phyloP scores from a whole-genome alignment of 2,797 vertebrate genomes.

The Parauchenoglanis ngamensis region DNA sequence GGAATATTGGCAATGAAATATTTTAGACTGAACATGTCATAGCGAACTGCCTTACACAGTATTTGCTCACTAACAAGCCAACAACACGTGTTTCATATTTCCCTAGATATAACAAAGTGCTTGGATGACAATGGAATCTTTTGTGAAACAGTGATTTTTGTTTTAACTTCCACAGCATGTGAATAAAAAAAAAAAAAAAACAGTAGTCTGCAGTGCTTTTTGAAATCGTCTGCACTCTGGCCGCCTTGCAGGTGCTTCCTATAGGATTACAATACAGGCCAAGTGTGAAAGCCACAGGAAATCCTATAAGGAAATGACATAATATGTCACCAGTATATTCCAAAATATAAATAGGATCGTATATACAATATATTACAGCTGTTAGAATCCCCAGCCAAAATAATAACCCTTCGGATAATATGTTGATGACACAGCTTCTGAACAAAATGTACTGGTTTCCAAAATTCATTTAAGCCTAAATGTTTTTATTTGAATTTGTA shows the following conservation, averaged over 20 bases:
- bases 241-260: neutral
- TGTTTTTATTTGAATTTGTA: neutral
- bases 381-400: neutral
- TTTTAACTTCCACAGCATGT: neutral
- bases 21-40: neutral
- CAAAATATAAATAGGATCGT: constrained; percentile 3
- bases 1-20: neutral
- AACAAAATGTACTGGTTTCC: neutral
- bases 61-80: neutral
- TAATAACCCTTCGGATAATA: neutral
- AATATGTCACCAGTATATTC: neutral
- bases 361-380: neutral
- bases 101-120: neutral
- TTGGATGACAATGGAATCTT: too few relatives aligned
- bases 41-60: neutral
- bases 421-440: neutral
- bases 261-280: neutral
- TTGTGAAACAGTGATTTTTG: neutral
- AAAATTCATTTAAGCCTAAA: neutral
- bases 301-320: constrained; percentile 4
- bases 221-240: neutral
- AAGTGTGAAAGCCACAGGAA: constrained; percentile 2
- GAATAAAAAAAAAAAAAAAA: neutral
- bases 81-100: neutral
- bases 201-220: neutral